Evolutionary conservation across 2,113 vertebrate species (phyloP), one percentile per base, ranked within the genome.

Genomic region (Planiliza haematocheilus): DNA sequence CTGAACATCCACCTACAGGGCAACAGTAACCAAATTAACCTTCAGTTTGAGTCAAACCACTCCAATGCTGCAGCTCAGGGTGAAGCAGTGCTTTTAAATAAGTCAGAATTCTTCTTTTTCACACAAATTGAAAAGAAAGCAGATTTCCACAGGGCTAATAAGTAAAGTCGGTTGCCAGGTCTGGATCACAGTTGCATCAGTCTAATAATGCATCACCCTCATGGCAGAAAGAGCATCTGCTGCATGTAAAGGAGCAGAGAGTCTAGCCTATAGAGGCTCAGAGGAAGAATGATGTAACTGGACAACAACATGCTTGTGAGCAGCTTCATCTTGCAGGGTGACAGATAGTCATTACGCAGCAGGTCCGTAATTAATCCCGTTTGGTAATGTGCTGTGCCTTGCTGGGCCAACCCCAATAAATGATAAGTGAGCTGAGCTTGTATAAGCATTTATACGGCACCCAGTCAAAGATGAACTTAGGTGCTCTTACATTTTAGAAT

Each of bases 161-260:
- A 87, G 66, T 73, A 52, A 56, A 70, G 55, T 8, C 51, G 45
- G 81, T 93, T 93, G 57, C 91, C 53, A 39, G 70, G 45, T 80
- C 77, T 68, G 71, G 77, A 85, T 83, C 60, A 46, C 30, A 55
- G 79, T 92, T 94, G 90, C 92, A 88, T 93, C 91, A 93, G 76
- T 75, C 59, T 86, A 73, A 88, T 86, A 62, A 86, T 86, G 81
- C 65, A 69, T 84, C 85, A 52, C 70, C 79, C 66, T 73, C 51
- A 8, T 79, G 52, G 58, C 38, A 73, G 56, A 62, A 59, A 63
- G 50, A 81, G 83, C 62, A 56, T 79, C 70, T 77, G 76, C 62
- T 82, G 83, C 83, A 89, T 89, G 66, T 83, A 66, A 89, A 91
- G 59, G 45, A 87, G 77, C 63, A 51, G 51, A 24, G 51, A 62